Evolutionary conservation across 2,797 vertebrate genomes (phyloP).

Genomic region (Numenius phaeopus): DNA sequence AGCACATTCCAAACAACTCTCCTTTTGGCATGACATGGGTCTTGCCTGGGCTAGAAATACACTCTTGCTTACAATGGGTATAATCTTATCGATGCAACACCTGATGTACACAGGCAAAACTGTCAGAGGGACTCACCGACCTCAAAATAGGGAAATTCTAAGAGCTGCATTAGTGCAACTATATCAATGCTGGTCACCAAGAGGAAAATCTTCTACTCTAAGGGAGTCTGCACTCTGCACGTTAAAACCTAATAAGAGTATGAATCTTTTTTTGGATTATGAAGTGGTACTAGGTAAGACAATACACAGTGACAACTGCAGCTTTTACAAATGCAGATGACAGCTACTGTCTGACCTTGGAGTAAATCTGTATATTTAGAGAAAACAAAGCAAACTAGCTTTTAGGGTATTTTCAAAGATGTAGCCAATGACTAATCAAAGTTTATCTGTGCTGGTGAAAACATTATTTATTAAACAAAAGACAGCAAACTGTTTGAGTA

Average conservation of each 20-base stretch:
- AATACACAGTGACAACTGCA: background rate
- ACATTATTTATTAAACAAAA: background rate
- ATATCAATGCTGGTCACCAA: background rate
- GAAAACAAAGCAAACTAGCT: background rate
- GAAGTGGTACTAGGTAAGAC: background rate
- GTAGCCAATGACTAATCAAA: background rate
- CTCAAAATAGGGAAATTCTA: fast-evolving
- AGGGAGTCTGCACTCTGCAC: background rate
- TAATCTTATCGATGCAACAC: background rate
- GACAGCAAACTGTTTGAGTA: background rate
- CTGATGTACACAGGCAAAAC: background rate
- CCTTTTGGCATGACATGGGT: background rate
- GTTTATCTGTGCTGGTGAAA: background rate
- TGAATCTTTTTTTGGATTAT: background rate
- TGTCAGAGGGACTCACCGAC: fast-evolving
- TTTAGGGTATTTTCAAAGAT: background rate
- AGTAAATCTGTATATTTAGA: background rate
- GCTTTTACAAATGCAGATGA: background rate
- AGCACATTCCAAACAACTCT: background rate
- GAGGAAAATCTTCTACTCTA: background rate
- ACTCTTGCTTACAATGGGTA: background rate
- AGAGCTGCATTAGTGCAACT: background rate
- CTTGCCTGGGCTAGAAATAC: background rate
- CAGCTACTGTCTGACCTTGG: background rate
- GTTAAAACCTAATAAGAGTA: background rate